Base-by-base conservation (phyloP, 1,140 invertebrate species). In the Chironomus striatipennis region DNA sequence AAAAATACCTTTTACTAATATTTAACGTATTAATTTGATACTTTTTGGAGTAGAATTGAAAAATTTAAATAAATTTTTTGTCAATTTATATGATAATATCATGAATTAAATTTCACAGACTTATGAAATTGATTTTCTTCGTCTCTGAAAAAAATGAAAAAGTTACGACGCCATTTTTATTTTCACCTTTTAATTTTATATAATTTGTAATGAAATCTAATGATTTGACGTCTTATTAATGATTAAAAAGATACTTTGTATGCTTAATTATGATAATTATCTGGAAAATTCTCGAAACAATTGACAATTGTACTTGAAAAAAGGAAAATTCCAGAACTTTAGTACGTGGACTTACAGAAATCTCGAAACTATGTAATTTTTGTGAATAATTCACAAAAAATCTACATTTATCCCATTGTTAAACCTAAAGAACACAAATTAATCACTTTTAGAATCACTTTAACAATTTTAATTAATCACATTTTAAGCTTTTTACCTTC, bases 101-200 rank as follows among this genome's bases (percentile, higher is more conserved):
- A 34, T 34, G 5, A 34, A 34, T 34, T 34, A 34, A 34, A 34
- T 34, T 2, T 34, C 24, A 5, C 5, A 34, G 24, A 34, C 24
- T 34, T 34, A 34, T 34, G 24, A 34, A 34, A 34, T 34, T 34
- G 24, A 34, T 34, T 34, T 34, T 34, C 5, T 34, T 34, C 24
- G 24, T 34, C 1, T 34, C 24, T 57, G n/a, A 15, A 15, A 57
- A 57, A 57, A 12, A 15, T 12, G 12, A 15, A 57, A 57, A 57
- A 57, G n/a, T 15, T 57, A 57, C 47, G 47, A 57, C 47, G 47
- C 47, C 47, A 57, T 57, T 57, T 57, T 57, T 57, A 34, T 34
- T 57, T 47, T 15, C 15, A 15, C 15, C 43, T 47, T 1, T 15
- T 12, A 57, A 57, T n/a, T 47, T 47, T 47, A 10, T 47, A 2